Percentiles rank a stretch among this genome's conserved stretches.
These are phyloP conservation scores for Bombylius discolor DNA, from an alignment of 2,888 invertebrate species.

Conservation along the genomic window DNA sequence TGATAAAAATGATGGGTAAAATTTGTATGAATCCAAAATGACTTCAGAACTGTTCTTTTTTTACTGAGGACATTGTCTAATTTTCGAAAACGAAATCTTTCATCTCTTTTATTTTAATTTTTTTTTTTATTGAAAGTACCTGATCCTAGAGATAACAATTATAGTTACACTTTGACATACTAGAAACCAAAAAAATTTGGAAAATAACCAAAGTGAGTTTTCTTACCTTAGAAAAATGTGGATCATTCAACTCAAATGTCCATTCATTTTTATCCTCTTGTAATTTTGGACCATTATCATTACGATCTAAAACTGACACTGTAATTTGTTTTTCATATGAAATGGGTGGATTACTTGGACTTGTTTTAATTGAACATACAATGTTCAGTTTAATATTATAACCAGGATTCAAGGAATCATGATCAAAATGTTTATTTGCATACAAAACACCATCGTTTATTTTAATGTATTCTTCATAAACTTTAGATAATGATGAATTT, in stretches of 20 bases:
- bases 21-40: no score
- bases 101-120: no score
- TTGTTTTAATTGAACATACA: conserved; percentile 30
- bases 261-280: conserved; percentile 31
- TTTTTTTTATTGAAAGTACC: no score
- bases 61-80: no score
- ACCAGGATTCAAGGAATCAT: conserved; percentile 36
- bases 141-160: no score
- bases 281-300: conserved; percentile 79
- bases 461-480: conserved; percentile 30
- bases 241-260: conserved; percentile 25
- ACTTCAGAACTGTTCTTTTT: no score
- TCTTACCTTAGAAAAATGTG: conserved; percentile 29
- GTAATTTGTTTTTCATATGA: conserved; percentile 25
- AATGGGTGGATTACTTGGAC: conserved; percentile 11
- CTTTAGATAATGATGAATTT: conserved; percentile 24
- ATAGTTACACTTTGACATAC: no score
- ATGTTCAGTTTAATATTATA: conserved; percentile 29
- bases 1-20: no score
- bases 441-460: conserved; percentile 31
- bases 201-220: no score
- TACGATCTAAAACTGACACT: conserved; percentile 65
- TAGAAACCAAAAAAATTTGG: no score
- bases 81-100: no score
- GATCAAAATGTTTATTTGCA: conserved; percentile 35